A percentile compares a stretch with the other conserved stretches of the same genome.
phyloP scores from a whole-genome alignment of 2,797 vertebrate genomes.

The Petrocephalus schoutedeni region DNA sequence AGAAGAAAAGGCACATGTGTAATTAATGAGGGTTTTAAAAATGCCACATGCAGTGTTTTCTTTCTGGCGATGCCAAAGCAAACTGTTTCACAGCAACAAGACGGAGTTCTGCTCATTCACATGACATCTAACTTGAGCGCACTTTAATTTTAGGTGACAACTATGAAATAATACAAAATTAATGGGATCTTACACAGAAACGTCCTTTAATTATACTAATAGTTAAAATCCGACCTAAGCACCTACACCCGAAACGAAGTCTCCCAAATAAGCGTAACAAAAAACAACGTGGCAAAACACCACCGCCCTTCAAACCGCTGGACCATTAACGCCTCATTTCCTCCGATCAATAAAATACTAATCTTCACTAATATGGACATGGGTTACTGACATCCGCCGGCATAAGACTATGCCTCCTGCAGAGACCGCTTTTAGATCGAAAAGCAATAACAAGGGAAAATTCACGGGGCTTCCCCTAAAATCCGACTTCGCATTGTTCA shows the following conservation, averaged over 20 bases:
- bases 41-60: slow-evolving; percentile 48
- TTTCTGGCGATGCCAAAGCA: slow-evolving; percentile 56
- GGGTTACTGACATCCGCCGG: background rate
- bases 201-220: background rate
- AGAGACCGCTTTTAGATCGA: background rate
- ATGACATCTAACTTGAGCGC: background rate
- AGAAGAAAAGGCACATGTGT: slow-evolving; percentile 52
- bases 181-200: background rate
- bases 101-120: slow-evolving; percentile 30
- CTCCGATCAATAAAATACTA: background rate
- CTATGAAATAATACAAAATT: background rate
- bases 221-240: background rate
- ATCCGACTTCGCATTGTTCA: background rate
- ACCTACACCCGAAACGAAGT: background rate
- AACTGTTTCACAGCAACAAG: slow-evolving; percentile 49
- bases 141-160: background rate
- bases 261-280: background rate
- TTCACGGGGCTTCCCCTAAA: background rate
- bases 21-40: slow-evolving; percentile 54
- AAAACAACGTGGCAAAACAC: background rate
- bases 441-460: background rate
- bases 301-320: background rate
- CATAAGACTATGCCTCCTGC: background rate
- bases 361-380: background rate
- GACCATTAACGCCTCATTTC: background rate